Evolutionary conservation across 2,888 invertebrate species (phyloP).

Genomic region (Empis livida): DNA sequence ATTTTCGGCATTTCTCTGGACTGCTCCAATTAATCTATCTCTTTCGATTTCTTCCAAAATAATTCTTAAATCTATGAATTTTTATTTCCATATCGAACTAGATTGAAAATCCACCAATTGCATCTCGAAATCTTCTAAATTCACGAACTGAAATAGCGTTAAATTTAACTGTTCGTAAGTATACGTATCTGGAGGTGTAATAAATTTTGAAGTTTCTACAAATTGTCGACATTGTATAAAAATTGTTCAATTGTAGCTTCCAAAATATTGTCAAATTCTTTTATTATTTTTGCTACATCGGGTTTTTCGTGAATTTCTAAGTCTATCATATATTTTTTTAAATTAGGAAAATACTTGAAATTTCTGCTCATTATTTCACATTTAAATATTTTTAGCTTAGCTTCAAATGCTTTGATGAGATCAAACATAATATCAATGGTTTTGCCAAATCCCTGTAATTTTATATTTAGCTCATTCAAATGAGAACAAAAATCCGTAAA

Average conservation of each 20-base stretch:
- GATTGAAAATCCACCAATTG: slow-evolving; percentile 8
- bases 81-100: slow-evolving; percentile 7
- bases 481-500: neutral
- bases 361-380: neutral
- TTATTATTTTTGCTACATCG: neutral
- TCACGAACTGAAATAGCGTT: slow-evolving; percentile 6
- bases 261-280: neutral
- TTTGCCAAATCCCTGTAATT: neutral
- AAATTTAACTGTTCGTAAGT: neutral
- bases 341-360: slow-evolving; percentile 1
- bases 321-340: slow-evolving; percentile 5
- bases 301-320: neutral
- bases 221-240: neutral
- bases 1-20: slow-evolving; percentile 8
- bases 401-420: neutral
- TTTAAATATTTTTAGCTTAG: neutral
- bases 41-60: slow-evolving; percentile 3
- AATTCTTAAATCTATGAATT: slow-evolving; percentile 5
- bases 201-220: neutral
- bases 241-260: neutral
- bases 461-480: neutral
- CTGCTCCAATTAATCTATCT: slow-evolving; percentile 3
- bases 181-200: neutral
- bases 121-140: slow-evolving; percentile 10
- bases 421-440: neutral